Base-by-base conservation (phyloP, 2,797 vertebrate genomes). In the Melopsittacus undulatus region DNA sequence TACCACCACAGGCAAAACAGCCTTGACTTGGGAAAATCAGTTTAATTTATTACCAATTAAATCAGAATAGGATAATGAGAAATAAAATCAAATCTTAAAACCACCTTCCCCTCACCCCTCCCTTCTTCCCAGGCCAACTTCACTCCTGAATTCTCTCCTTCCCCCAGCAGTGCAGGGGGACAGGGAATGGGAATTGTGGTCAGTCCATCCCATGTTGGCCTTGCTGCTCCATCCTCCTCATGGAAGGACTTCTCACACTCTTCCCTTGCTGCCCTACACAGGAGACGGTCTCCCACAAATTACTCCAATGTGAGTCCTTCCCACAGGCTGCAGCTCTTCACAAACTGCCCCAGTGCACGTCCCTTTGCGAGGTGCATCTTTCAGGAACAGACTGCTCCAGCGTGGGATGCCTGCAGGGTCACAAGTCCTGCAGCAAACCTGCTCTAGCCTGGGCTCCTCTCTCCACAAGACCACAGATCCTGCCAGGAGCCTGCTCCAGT, bases 381-480 rank as follows among this genome's bases (percentile, higher is more conserved):
- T 70, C 29, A 10, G 24, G 12, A 49, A 73, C 13, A 40, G 29
- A 9, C 27, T 48, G 14, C 2, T 32, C 29, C 24, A 72, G 8
- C 0, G 2, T 3, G 15, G 27, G 2, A 13, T 6, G 6, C 36
- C 14, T 7, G 2, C 2, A 6, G 19, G 3, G 8, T 13, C 27
- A 43, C 9, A 68, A 48, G 11, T 11, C 19, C 23, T 42, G 22
- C 34, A 73, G 30, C 51, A 2, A 48, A 9, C 51, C 29, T 64
- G n/a, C 5, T 67, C n/a, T 24, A 59, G 19, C 11, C 18, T 7
- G 19, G 6, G 3, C 49, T 29, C 21, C 40, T 19, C 26, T 34
- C 27, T 76, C 36, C 13, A 10, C 0, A 7, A 4, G 10, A 5
- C 3, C n/a, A 36, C 66, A 73, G 9, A 3, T 18, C 46, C 36